Base-by-base conservation (phyloP, 2,888 invertebrate genomes). In the Drosophila borealis region DNA sequence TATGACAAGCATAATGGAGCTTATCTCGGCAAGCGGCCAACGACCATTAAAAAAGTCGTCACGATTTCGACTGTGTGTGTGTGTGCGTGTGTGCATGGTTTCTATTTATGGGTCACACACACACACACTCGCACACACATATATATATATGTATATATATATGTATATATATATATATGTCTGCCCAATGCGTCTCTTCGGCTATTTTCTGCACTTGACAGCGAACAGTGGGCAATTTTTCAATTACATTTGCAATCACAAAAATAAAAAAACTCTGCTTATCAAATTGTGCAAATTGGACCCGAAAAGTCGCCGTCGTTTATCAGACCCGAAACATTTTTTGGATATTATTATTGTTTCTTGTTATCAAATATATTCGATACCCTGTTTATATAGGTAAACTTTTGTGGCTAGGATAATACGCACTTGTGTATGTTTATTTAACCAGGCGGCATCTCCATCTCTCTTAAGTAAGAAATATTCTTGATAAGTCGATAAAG, bases 151-250 rank as follows among this genome's bases (percentile, higher is more conserved):
- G n/a, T n/a, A n/a, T n/a, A n/a, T n/a, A n/a, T n/a, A n/a, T n/a
- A n/a, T n/a, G n/a, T n/a, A n/a, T n/a, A n/a, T 25, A 21, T 44
- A 41, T 64, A 13, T 45, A 21, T 17, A 17, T 50, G 60, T 66
- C 59, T 53, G 42, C 74, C 70, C 72, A 59, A 45, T 73, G 68
- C 55, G 70, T 46, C 61, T 64, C 46, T 59, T 70, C 66, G 55
- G 56, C 2, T 29, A 29, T 45, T 45, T 65, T 74, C 79, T 86
- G 83, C 83, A 74, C 73, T 81, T 83, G 83, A 81, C 82, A 82
- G 83, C 72, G 57, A 70, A 81, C 72, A 72, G 74, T 80, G 74
- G 78, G 70, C 67, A 70, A 70, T 80, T 86, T 86, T 83, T 83
- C 86, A 83, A 83, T 86, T 86, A 80, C 59, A 61, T 70, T 68